Conservation (phyloP, 2,113 vertebrate genomes). For the Hyaena hyaena region DNA sequence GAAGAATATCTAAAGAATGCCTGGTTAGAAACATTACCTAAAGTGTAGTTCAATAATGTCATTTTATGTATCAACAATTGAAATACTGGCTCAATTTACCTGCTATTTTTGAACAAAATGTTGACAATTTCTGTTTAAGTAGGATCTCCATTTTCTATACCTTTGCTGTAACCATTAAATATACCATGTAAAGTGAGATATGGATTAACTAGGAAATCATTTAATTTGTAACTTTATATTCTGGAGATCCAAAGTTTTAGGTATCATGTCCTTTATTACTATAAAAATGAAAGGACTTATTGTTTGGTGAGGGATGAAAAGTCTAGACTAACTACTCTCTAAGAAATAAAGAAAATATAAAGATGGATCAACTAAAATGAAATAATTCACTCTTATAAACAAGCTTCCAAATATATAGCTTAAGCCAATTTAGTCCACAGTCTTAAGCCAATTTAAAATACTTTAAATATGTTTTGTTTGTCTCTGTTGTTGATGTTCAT, state of each 20-base stretch:
- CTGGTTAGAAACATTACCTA: not conserved
- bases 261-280: not conserved
- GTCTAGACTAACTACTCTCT: not conserved
- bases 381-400: not conserved
- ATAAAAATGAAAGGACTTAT: not conserved
- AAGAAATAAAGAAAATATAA: not conserved
- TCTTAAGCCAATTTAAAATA: not conserved
- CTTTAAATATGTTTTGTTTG: not conserved
- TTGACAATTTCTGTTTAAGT: not conserved
- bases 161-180: not conserved
- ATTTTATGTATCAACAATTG: not conserved
- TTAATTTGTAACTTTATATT: not conserved
- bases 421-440: not conserved
- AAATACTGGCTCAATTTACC: not conserved
- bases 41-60: not conserved
- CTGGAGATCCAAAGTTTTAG: not conserved
- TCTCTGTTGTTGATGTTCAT: not conserved
- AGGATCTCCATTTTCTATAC: not conserved
- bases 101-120: not conserved
- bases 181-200: not conserved
- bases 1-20: not conserved
- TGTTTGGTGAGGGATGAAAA: not conserved
- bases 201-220: not conserved
- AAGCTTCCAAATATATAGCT: not conserved
- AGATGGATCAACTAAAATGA: not conserved